Conservation (phyloP, 1,140 invertebrate genomes). For the Plectus sambesii region DNA sequence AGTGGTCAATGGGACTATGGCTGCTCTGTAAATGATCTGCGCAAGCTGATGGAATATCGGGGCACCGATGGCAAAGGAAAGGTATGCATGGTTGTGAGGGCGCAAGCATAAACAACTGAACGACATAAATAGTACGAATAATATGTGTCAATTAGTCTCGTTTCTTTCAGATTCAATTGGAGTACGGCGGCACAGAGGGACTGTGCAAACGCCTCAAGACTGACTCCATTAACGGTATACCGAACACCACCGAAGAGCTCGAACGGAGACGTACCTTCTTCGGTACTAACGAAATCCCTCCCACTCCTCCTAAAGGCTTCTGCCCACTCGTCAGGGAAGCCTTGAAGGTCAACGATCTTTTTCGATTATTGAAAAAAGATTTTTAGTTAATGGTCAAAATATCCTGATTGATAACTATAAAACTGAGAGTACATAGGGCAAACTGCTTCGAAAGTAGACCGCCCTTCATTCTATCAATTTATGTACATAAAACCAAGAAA, state of each 20-base stretch:
- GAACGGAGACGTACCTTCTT: slow-evolving; percentile 82
- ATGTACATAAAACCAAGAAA: not conserved
- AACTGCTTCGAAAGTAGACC: too few species aligned
- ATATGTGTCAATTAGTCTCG: too few species aligned
- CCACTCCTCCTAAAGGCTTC: slow-evolving; percentile 98
- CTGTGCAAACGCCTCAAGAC: slow-evolving; percentile 81
- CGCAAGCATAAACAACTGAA: too few species aligned
- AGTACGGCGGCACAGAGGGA: slow-evolving; percentile 78
- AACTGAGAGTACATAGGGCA: too few species aligned
- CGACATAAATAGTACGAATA: too few species aligned
- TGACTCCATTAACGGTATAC: slow-evolving; percentile 74
- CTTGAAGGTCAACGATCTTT: slow-evolving; percentile 56
- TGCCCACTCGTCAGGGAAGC: slow-evolving; percentile 96
- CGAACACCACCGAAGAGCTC: slow-evolving; percentile 72
- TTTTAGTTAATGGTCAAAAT: slow-evolving; percentile 2
- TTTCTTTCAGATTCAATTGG: slow-evolving; percentile 62
- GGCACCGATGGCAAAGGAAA: slow-evolving; percentile 74
- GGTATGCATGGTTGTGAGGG: too few species aligned
- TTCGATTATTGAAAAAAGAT: slow-evolving; percentile 2
- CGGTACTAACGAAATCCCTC: slow-evolving; percentile 95
- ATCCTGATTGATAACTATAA: too few species aligned
- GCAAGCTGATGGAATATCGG: slow-evolving; percentile 86
- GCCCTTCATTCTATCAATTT: not conserved
- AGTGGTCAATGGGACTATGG: too few species aligned
- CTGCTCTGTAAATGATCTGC: slow-evolving; percentile 77